Conservation (phyloP, 2,888 invertebrate species). For the Strigamia transsilvanica region DNA sequence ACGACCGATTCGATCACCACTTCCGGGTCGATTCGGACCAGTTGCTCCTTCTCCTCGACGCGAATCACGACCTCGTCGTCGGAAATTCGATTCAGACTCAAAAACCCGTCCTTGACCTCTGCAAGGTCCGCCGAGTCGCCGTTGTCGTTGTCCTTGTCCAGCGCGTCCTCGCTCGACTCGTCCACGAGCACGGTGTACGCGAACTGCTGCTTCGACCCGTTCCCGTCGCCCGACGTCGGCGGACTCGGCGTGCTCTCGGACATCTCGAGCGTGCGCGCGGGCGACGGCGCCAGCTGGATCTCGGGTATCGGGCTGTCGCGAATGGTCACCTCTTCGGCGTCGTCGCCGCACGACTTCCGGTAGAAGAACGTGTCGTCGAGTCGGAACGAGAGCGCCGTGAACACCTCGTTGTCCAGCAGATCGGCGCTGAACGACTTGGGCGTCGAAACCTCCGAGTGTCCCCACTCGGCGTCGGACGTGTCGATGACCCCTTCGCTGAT, state of each 20-base stretch:
- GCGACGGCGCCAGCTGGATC: neutral
- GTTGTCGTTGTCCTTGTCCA: neutral
- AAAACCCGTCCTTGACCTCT: neutral
- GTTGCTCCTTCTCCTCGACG: neutral
- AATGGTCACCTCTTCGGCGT: neutral
- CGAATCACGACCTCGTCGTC: neutral
- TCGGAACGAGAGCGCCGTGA: neutral
- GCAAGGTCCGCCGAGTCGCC: neutral
- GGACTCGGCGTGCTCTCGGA: constrained; percentile 55
- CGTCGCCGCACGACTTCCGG: neutral
- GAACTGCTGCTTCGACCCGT: constrained; percentile 37
- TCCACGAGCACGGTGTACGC: constrained; percentile 54
- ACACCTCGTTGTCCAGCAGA: neutral
- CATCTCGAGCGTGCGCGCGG: neutral
- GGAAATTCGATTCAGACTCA: neutral
- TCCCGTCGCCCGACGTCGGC: constrained; percentile 51
- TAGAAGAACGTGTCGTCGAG: constrained; percentile 10
- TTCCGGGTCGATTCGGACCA: neutral
- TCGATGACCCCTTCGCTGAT: neutral
- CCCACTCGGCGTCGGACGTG: neutral
- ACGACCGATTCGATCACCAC: neutral
- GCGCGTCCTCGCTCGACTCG: constrained; percentile 38
- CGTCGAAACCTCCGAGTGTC: neutral
- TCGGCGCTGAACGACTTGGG: constrained; percentile 17
- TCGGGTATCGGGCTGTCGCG: constrained; percentile 10